These are phyloP conservation scores for Gasterosteus aculeatus DNA, from an alignment of 2,113 vertebrate genomes.

Conservation along the genomic window DNA sequence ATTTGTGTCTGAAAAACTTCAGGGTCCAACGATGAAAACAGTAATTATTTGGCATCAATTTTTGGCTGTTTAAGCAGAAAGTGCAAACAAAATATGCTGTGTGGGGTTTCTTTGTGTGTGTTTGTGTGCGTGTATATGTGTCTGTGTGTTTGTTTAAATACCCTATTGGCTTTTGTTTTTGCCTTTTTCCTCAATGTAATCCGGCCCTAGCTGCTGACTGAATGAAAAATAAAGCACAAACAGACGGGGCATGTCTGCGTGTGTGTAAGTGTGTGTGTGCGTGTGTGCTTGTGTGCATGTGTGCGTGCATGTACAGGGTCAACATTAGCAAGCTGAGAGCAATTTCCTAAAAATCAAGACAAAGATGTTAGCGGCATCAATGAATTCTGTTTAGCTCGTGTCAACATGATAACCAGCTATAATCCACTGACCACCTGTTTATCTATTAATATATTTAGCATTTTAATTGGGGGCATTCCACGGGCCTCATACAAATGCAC, in stretches of 20 bases:
- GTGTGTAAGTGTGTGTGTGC: conserved; percentile 26
- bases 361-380: background rate
- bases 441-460: conserved; percentile 3
- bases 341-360: conserved; percentile 31
- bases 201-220: conserved; percentile 36
- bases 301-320: conserved; percentile 6
- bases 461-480: conserved; percentile 36
- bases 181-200: conserved; percentile 53
- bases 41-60: conserved; percentile 40
- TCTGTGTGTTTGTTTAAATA: conserved; percentile 29
- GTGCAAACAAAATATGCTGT: conserved; percentile 31
- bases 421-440: conserved; percentile 21
- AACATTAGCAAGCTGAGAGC: conserved; percentile 24
- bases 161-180: conserved; percentile 41
- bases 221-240: conserved; percentile 61
- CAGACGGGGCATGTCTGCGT: conserved; percentile 53
- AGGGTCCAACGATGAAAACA: conserved; percentile 42
- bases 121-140: background rate
- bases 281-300: conserved; percentile 4
- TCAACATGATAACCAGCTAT: conserved; percentile 11
- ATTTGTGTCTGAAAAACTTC: conserved; percentile 69
- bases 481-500: conserved; percentile 22
- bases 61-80: conserved; percentile 31
- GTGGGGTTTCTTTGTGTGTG: background rate
- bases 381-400: conserved; percentile 30